Percentiles rank a stretch among this genome's conserved stretches.
Conservation (phyloP, 2,113 vertebrate genomes). For the Agapornis roseicollis region DNA sequence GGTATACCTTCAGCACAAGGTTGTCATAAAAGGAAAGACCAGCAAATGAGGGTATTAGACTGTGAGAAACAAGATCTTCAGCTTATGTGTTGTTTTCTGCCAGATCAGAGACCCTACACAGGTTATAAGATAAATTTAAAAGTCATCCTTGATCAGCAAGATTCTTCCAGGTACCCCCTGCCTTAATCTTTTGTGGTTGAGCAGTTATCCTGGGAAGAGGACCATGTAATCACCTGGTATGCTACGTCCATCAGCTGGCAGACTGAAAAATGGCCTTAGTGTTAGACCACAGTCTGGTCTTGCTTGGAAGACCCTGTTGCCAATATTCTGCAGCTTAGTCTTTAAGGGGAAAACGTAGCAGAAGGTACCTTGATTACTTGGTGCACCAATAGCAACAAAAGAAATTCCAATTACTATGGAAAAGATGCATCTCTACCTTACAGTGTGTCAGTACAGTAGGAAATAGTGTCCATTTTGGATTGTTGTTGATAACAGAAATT, state of each 20-base stretch:
- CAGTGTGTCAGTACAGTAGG: not conserved
- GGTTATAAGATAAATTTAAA: not conserved
- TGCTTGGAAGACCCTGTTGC: not conserved
- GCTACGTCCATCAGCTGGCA: rapidly evolving
- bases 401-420: not conserved
- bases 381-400: not conserved
- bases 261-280: not conserved
- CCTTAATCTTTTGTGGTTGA: not conserved
- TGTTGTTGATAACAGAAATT: not conserved
- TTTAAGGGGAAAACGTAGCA: not conserved
- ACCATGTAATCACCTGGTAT: rapidly evolving
- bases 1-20: not conserved
- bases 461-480: not conserved
- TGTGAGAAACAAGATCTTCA: not conserved
- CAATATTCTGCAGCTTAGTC: not conserved
- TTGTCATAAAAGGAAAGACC: not conserved
- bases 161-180: not conserved
- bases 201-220: not conserved
- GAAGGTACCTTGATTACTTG: not conserved
- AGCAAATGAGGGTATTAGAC: rapidly evolving
- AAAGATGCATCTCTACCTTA: not conserved
- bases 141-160: not conserved
- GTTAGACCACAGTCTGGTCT: not conserved
- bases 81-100: not conserved
- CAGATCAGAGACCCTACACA: not conserved